These are phyloP conservation scores for Drosophila rhopaloa DNA, from an alignment of 1,140 invertebrate genomes.

Conservation along the genomic window DNA sequence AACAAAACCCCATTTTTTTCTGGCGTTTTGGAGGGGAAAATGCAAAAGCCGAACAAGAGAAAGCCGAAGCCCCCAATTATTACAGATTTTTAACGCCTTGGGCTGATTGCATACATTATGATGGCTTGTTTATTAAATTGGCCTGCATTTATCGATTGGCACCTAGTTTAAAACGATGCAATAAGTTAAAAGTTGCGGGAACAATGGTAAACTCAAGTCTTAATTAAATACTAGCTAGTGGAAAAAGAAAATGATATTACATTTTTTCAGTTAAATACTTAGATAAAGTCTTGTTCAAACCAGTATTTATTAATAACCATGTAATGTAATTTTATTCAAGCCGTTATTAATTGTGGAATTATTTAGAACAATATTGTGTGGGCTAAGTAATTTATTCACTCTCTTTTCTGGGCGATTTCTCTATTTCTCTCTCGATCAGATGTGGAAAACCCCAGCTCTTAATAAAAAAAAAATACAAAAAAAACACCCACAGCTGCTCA, in stretches of 20 bases:
- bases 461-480: neutral
- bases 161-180: constrained; percentile 2
- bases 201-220: neutral
- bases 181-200: constrained; percentile 9
- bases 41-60: constrained; percentile 27
- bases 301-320: too few relatives aligned
- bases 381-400: constrained; percentile 7
- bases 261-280: too few relatives aligned
- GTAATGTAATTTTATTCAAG: too few relatives aligned
- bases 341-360: neutral
- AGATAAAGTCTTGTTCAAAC: neutral
- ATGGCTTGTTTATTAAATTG: constrained; percentile 20
- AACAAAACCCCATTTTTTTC: constrained; percentile 7
- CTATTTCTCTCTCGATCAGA: constrained; percentile 15
- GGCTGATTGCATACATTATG: constrained; percentile 45
- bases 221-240: neutral
- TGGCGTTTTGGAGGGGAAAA: constrained; percentile 1
- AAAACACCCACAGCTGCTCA: constrained; percentile 28
- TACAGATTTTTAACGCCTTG: constrained; percentile 40
- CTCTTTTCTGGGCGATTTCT: constrained; percentile 22
- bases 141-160: constrained; percentile 36
- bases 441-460: constrained; percentile 14
- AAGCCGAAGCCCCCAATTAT: constrained; percentile 32
- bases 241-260: too few relatives aligned
- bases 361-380: neutral